phyloP scores from a whole-genome alignment of 2,888 invertebrate species.

The Rhodophaea formosa region DNA sequence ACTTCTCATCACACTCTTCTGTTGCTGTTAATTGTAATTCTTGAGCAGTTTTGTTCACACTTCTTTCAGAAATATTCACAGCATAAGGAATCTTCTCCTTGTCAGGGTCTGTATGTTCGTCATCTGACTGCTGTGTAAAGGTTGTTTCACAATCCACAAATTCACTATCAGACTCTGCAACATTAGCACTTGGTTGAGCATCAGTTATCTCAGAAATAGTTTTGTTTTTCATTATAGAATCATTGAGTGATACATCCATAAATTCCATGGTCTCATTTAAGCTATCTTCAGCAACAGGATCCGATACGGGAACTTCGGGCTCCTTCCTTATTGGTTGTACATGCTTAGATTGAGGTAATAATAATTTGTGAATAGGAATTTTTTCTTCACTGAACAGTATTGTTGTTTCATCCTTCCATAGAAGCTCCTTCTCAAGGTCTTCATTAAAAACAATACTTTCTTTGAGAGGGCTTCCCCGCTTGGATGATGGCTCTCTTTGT shows the following conservation, averaged over 20 bases:
- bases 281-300: slow-evolving; percentile 27
- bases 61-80: background rate
- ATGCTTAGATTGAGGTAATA: slow-evolving; percentile 40
- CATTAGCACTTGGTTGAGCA: slow-evolving; percentile 28
- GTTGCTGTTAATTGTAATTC: background rate
- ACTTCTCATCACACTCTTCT: background rate
- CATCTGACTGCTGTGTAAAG: slow-evolving; percentile 41
- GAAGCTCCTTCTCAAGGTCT: slow-evolving; percentile 66
- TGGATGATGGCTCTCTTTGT: slow-evolving; percentile 46
- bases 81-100: background rate
- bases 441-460: slow-evolving; percentile 68
- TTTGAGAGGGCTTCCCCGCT: slow-evolving; percentile 60
- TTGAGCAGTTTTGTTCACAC: background rate
- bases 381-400: slow-evolving; percentile 66
- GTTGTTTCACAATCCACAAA: slow-evolving; percentile 74
- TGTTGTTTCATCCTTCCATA: slow-evolving; percentile 71
- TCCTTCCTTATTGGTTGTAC: slow-evolving; percentile 23
- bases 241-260: slow-evolving; percentile 65
- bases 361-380: slow-evolving; percentile 64
- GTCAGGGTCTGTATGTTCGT: background rate
- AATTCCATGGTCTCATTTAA: slow-evolving; percentile 55
- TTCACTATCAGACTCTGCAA: slow-evolving; percentile 62
- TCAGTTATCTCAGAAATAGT: slow-evolving; percentile 39
- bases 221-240: slow-evolving; percentile 44
- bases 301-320: slow-evolving; percentile 16